Evolutionary conservation across 35 echinoderm and acorn worm genomes (phyloP), one percentile per base, ranked within the genome.

Genomic region (Holothuria glaberrima): DNA sequence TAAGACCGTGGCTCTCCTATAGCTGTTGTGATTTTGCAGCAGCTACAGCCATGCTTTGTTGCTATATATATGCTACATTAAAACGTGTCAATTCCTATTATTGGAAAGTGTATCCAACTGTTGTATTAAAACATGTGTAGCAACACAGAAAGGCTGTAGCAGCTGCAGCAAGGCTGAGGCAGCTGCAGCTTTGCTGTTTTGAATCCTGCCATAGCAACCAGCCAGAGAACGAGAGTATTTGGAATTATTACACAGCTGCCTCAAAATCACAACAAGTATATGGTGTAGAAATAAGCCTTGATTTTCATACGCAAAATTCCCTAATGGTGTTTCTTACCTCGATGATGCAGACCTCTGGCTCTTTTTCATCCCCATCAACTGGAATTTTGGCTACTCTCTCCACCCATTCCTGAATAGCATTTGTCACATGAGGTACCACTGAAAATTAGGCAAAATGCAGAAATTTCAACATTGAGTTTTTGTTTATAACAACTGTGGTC

Each of bases 341-440:
- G 68, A 99, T 91, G 65, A 99, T 99, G 83, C 97, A 99, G 75
- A 99, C 89, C 78, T 99, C 97, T 33, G 97, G 97, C 91, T 92
- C 93, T 63, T 86, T 48, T 0, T 94, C 52, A 66, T 99, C 91
- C 12, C 97, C 97, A 86, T 99, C 97, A 28, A 99, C 97, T 45
- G 97, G 91, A 36, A 99, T 88, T 58, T 88, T 91, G 21, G 97
- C 93, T 31, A 99, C 97, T 54, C 97, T 88, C 74, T 99, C 97
- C 19, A 99, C 97, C 97, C 97, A 99, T 56, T 99, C 97, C 58
- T 99, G 97, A 32, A 99, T 95, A 26, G 97, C 97, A 81, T 99
- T 92, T 57, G 97, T 99, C 59, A 99, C 90, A 67, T 99, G 97
- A 34, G 97, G 97, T 18, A 99, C 93, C 59, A 99, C 97, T 99